Percentiles rank a stretch among this genome's conserved stretches.
These are phyloP conservation scores for Sorex fumeus DNA, from an alignment of 2,113 vertebrate genomes.

Conservation along the genomic window DNA sequence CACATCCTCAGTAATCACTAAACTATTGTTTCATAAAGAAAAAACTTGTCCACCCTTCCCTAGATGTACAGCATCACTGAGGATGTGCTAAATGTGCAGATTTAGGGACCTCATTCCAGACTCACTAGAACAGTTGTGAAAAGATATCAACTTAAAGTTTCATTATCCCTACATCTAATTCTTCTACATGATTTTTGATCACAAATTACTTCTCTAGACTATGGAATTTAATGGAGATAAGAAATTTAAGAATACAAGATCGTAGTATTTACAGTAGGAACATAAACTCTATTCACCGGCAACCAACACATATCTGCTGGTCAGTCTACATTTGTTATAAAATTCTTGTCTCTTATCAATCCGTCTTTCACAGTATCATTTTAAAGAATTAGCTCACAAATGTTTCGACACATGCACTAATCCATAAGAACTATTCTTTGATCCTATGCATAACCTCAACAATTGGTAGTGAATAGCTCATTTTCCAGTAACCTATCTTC, in stretches of 20 bases:
- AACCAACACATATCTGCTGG: background rate
- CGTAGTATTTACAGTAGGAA: background rate
- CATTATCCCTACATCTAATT: background rate
- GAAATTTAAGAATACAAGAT: background rate
- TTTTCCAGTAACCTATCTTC: background rate
- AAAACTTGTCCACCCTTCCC: too few species aligned
- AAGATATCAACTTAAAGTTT: background rate
- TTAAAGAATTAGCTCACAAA: too few species aligned
- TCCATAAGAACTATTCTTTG: slow-evolving; percentile 29
- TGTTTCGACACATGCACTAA: background rate
- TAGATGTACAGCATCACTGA: background rate
- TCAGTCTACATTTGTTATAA: background rate
- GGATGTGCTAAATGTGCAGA: background rate
- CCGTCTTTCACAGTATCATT: background rate
- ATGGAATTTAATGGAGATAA: background rate
- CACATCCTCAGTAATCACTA: too few species aligned
- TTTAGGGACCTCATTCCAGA: background rate
- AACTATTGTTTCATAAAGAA: background rate
- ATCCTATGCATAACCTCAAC: background rate
- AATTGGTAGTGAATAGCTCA: background rate
- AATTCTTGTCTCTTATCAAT: background rate
- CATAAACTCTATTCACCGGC: background rate
- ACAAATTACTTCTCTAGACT: background rate
- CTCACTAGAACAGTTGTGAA: background rate
- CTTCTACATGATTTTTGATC: background rate